Conservation (phyloP, 2,888 invertebrate genomes). For the Pachliopta kotzebuea region DNA sequence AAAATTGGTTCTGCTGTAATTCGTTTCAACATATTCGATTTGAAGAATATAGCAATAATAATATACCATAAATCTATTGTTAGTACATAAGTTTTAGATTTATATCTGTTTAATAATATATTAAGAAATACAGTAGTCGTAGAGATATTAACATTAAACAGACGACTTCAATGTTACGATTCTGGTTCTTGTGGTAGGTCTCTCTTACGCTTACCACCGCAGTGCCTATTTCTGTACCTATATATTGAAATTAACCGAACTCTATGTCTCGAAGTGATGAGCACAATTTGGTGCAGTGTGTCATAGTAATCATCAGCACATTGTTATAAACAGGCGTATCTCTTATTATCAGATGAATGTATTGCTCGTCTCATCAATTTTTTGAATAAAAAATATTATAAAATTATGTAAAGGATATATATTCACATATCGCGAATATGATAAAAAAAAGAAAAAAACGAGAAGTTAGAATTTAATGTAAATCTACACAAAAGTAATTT, state of each 20-base stretch:
- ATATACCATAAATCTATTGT: neutral
- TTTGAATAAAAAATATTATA: no score
- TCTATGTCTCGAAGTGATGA: no score
- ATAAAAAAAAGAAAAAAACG: neutral
- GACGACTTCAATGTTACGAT: constrained; percentile 14
- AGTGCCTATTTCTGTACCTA: no score
- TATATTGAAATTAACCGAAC: no score
- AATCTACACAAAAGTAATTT: neutral
- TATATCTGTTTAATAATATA: constrained; percentile 9
- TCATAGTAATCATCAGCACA: no score
- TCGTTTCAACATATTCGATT: neutral
- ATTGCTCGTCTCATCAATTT: neutral
- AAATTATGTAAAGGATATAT: neutral
- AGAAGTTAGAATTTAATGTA: neutral
- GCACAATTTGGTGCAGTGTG: no score
- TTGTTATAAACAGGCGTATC: no score
- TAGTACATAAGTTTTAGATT: neutral
- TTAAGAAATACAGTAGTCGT: constrained; percentile 12
- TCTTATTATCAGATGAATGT: no score
- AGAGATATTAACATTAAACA: constrained; percentile 16
- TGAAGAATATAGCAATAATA: neutral
- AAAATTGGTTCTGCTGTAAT: neutral
- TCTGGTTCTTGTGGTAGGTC: neutral
- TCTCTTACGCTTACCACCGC: neutral
- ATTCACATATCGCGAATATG: neutral